These are phyloP conservation scores for Sphenodon punctatus DNA, from an alignment of 2,797 vertebrate species.

Conservation along the genomic window DNA sequence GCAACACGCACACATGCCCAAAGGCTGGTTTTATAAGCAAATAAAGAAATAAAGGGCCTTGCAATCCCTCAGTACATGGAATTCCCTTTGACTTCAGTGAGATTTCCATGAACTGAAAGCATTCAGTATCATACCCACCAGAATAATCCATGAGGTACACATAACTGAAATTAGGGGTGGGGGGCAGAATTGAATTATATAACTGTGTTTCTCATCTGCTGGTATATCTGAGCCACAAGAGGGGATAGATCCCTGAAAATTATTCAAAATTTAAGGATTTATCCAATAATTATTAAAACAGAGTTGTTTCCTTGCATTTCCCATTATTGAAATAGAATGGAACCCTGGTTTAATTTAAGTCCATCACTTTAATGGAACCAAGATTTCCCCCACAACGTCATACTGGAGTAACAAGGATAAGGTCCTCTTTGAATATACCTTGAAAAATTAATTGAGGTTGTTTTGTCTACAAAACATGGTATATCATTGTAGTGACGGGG, in stretches of 20 bases:
- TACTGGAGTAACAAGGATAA: neutral
- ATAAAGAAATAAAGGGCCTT: no score
- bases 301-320: neutral
- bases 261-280: neutral
- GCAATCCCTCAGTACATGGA: neutral
- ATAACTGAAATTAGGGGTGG: no score
- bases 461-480: neutral
- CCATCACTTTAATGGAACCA: neutral
- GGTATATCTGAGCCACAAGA: neutral
- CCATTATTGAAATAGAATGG: neutral
- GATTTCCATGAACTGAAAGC: neutral
- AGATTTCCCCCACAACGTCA: neutral
- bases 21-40: slow-evolving; percentile 11
- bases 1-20: neutral
- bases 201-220: neutral
- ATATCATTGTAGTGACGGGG: neutral
- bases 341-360: neutral
- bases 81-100: neutral
- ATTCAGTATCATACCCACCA: neutral
- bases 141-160: no score
- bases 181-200: no score
- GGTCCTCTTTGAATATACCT: neutral
- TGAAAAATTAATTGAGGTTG: neutral
- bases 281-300: neutral
- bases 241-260: neutral